Evolutionary conservation across 2,888 invertebrate species (phyloP), one percentile per base, ranked within the genome.

Genomic region (Drosophila neutralis): DNA sequence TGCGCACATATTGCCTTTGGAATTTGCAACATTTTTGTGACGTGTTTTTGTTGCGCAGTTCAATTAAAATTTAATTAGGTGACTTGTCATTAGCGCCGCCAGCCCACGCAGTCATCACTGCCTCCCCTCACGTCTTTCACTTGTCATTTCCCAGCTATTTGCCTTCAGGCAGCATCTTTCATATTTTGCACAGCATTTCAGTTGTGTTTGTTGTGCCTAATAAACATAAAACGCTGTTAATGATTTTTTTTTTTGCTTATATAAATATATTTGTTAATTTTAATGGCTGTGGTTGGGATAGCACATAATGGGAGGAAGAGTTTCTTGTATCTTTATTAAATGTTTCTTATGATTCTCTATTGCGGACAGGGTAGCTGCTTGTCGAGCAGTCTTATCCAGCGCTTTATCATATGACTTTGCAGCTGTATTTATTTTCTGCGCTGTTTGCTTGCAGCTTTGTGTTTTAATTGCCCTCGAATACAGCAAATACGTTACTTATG

Each of bases 51-150:
- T 71, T 86, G 73, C 69, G 82, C 54, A 81, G 74, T 89, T 89
- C 70, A 80, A 81, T 83, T 81, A 83, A 81, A 83, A 83, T 56
- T 73, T 74, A 83, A 83, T 89, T 89, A 74, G 73, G 48, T 60
- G 59, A 36, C 69, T 29, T 86, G 89, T 71, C 80, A 83, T 80
- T 69, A 72, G 57, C 57, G 59, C 40, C 65, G 71, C 74, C 72
- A 67, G 35, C 36, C 36, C 48, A 61, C 65, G 38, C 38, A 59
- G 49, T 8, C 15, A 45, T 8, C 15, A 1, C 45, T 15, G 24
- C 45, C 53, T 31, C 24, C 52, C 15, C n/a, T n/a, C 49, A 49
- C 15, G 8, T 4, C 15, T 15, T 24, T 15, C 24, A 27, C 2
- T 31, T 52, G 49, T 33, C 49, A 24, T 29, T 57, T 36, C 15